phyloP scores from a whole-genome alignment of 1,140 invertebrate species.

The Aphidius gifuensis region DNA sequence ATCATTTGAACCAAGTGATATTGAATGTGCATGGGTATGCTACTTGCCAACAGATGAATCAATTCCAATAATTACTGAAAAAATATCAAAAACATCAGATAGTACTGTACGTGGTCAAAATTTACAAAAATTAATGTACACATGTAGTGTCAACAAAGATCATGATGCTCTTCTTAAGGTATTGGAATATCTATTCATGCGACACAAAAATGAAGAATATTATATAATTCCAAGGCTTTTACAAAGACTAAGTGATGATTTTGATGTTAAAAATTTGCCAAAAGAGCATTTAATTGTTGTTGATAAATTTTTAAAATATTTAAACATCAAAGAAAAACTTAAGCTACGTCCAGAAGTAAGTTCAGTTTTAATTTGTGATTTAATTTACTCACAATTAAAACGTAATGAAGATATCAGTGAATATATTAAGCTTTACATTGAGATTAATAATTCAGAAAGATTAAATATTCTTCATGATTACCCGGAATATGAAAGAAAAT shows the following conservation, averaged over 20 bases:
- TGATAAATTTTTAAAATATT: constrained; percentile 27
- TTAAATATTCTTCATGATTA: constrained; percentile 31
- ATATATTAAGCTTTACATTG: constrained; percentile 20
- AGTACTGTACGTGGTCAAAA: constrained; percentile 14
- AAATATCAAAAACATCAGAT: constrained; percentile 28
- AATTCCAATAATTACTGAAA: constrained; percentile 31
- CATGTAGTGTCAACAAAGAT: constrained; percentile 40
- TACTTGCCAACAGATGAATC: constrained; percentile 37
- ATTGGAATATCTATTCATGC: constrained; percentile 31
- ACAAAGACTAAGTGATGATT: constrained; percentile 14
- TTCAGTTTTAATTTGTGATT: constrained; percentile 27
- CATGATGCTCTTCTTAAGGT: constrained; percentile 32
- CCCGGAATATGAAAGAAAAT: constrained; percentile 31
- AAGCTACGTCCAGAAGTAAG: constrained; percentile 15
- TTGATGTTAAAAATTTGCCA: constrained; percentile 22
- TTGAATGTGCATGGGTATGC: constrained; percentile 32
- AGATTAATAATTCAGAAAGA: neutral
- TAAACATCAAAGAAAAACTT: constrained; percentile 25
- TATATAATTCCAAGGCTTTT: constrained; percentile 25
- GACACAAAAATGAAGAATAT: constrained; percentile 38
- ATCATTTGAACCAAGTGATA: constrained; percentile 17
- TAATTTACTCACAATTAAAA: constrained; percentile 21
- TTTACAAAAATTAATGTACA: constrained; percentile 33
- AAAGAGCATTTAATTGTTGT: constrained; percentile 27
- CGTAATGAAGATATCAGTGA: constrained; percentile 19